Evolutionary conservation across 2,113 vertebrate species (phyloP).

Genomic region (Odontophorus gujanensis): DNA sequence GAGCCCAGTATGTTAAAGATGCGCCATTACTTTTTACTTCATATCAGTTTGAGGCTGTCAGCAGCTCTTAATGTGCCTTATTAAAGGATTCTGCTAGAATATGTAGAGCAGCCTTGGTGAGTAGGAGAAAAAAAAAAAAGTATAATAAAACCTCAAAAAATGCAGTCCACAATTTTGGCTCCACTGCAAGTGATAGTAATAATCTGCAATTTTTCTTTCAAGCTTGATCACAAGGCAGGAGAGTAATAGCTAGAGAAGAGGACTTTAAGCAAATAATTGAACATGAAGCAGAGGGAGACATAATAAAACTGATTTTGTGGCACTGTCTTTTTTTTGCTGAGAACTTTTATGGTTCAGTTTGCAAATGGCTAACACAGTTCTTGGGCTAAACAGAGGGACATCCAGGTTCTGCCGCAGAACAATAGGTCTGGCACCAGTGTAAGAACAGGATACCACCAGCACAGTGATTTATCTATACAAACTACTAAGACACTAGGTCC

Average conservation of each 20-base stretch:
- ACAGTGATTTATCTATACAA: not conserved
- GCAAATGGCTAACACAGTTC: not conserved
- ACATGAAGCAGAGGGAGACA: not conserved
- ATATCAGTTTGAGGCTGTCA: not conserved
- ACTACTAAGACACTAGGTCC: not conserved
- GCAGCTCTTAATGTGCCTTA: conserved; percentile 7
- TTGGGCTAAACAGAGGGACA: not conserved
- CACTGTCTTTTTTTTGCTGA: not conserved
- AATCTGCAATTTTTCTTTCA: not conserved
- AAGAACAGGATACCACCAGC: not conserved
- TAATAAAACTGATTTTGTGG: not conserved
- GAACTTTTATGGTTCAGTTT: not conserved
- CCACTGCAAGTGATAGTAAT: not conserved
- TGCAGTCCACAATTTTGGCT: not conserved
- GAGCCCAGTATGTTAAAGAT: not conserved
- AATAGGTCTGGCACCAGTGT: not conserved
- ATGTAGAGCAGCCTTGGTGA: not conserved
- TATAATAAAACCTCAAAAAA: not conserved
- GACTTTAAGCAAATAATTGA: not conserved
- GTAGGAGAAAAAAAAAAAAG: not conserved
- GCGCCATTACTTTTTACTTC: not conserved
- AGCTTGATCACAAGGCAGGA: not conserved
- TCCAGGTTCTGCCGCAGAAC: not conserved
- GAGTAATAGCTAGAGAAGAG: not conserved
- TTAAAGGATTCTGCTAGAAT: conserved; percentile 12